Percentiles rank a stretch among this genome's conserved stretches.
Conservation (phyloP, 2,888 invertebrate species). For the Drosophila formosana region DNA sequence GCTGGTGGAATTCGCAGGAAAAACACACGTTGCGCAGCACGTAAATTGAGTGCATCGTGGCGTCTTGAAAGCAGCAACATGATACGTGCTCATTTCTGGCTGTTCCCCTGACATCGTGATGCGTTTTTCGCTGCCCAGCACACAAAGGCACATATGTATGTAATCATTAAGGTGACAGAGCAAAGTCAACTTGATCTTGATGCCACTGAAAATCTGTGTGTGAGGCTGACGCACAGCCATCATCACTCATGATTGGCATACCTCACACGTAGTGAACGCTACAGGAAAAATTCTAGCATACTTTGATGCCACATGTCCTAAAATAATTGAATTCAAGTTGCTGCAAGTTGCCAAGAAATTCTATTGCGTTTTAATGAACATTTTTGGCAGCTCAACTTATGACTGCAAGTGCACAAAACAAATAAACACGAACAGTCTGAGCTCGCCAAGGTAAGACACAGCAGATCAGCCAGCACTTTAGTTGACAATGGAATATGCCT, state of each 20-base stretch:
- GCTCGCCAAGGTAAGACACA: background rate
- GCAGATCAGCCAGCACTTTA: background rate
- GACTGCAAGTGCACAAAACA: constrained; percentile 4
- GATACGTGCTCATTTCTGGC: constrained; percentile 11
- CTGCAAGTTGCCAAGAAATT: constrained; percentile 17
- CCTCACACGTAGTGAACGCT: constrained; percentile 4
- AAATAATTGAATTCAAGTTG: constrained; percentile 36
- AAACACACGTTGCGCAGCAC: constrained; percentile 12
- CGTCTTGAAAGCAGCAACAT: constrained; percentile 18
- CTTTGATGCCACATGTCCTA: constrained; percentile 26
- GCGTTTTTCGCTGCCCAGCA: constrained; percentile 13
- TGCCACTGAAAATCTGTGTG: constrained; percentile 15
- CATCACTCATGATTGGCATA: constrained; percentile 18
- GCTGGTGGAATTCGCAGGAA: constrained; percentile 6
- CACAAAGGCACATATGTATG: background rate
- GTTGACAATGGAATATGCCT: background rate
- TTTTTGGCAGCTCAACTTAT: constrained; percentile 6
- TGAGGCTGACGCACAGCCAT: constrained; percentile 5
- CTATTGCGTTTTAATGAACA: constrained; percentile 40
- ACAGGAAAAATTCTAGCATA: constrained; percentile 20
- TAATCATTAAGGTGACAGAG: constrained; percentile 30
- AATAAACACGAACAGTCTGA: constrained; percentile 7
- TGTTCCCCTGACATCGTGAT: constrained; percentile 16
- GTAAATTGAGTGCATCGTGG: constrained; percentile 40
- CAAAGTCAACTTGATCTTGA: constrained; percentile 11